Base-by-base conservation (phyloP, 2,888 invertebrate genomes). In the Bellardia bayeri region DNA sequence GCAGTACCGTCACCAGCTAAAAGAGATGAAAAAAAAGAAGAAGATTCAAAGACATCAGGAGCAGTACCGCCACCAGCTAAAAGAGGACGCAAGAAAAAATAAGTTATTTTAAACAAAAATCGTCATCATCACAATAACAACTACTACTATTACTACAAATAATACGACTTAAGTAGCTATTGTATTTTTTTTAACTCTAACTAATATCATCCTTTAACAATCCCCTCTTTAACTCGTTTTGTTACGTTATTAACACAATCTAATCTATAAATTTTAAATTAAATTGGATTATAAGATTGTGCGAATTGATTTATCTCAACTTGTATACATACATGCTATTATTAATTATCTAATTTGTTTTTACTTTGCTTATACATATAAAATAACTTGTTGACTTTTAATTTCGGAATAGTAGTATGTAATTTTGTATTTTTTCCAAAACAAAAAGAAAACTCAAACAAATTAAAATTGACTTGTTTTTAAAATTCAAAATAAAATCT, bases 11-110 rank as follows among this genome's bases (percentile, higher is more conserved):
- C 76, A 37, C 79, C 87, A 58, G 23, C 23, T 23, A 23, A 23
- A 23, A 23, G 23, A 23, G 87, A 49, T 23, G 58, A 33, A 14
- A 69, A 75, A 56, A 82, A 71, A 11, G 64, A 75, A 7, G 79
- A 51, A 54, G 84, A 71, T 49, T 51, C 33, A 13, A 68, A 89
- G 14, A 2, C 49, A 1, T 71, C 56, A 23, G 3, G 40, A 8
- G 68, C 56, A 42, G 61, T 54, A 56, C 72, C 66, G 16, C 66
- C 76, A 37, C 79, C 87, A 58, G 72, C 88, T 13, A 90, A 91
- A 78, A 90, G 90, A 51, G 91, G 91, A n/a, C 90, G 90, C 51
- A 92, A 92, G 88, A 92, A 92, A 89, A 90, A 91, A 85, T 89
- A 91, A 89, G 11, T 64, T 23, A 3, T n/a, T 13, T 76, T n/a